Base-by-base conservation (phyloP, 2,113 vertebrate species). In the Ameiurus melas region DNA sequence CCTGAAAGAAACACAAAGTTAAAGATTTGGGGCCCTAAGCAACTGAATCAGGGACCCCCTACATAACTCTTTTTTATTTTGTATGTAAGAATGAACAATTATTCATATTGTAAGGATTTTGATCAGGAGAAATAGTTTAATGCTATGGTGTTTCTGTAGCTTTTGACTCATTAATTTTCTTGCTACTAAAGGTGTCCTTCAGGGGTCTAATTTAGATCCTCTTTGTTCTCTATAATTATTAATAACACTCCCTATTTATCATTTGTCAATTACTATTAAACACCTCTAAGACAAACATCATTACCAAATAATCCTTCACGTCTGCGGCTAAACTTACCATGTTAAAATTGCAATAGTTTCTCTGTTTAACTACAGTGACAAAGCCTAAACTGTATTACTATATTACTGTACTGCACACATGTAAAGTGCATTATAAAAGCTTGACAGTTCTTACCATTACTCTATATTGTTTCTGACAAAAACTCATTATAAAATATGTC, bases 251-350 rank as follows among this genome's bases (percentile, higher is more conserved):
- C 20, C 25, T 30, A 79, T 13, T 27, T 77, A 20, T 51, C 39
- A 77, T 27, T 51, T 77, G 39, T 77, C 12, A 77, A 43, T 27
- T 77, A 3, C 39, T 77, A 51, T 17, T 30, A 17, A 30, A n/a
- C 47, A 53, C 47, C 77, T n/a, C 13, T 30, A 53, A 53, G 77
- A n/a, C 12, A 53, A 17, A 30, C 77, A 79, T 79, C 25, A 53
- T 53, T 53, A 78, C 55, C 66, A 51, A 51, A 51, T 9, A 51
- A 55, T 60, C 55, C 60, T 39, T 60, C 19, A 82, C 1, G 19
- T 82, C 33, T 82, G 57, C 14, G 57, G 80, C 57, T 39, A 82
- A 82, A 60, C 17, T 36, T 60, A 82, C 30, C 60, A 82, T 82
- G 55, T 82, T 82, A 9, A 82, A 60, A 60, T 25, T 20, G 17